Percentiles rank a stretch among this genome's conserved stretches.
Conservation (phyloP, 2,113 vertebrate species). For the Lonchura striata region DNA sequence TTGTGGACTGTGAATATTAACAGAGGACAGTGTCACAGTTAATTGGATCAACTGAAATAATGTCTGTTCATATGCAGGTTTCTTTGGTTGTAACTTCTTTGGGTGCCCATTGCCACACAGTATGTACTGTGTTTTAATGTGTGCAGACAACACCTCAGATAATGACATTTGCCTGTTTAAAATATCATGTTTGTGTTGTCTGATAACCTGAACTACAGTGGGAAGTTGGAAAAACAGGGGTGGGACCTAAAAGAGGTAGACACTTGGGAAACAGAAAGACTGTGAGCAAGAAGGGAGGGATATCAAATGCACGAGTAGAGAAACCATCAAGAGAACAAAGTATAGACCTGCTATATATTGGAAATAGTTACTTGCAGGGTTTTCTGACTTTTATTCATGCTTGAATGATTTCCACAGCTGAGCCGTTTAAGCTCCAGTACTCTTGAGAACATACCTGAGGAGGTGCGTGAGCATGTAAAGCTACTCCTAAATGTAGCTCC, state of each 20-base stretch:
- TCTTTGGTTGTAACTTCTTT: background rate
- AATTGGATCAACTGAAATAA: background rate
- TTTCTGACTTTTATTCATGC: slow-evolving; percentile 27
- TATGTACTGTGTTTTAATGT: background rate
- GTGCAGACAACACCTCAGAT: background rate
- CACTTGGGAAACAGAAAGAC: background rate
- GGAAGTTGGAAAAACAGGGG: background rate
- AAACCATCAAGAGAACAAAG: background rate
- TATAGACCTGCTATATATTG: background rate
- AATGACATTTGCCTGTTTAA: background rate
- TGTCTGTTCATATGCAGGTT: background rate
- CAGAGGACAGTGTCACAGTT: background rate
- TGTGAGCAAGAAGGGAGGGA: background rate
- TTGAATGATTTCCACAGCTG: slow-evolving; percentile 76
- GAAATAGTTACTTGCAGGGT: background rate
- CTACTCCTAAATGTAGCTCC: slow-evolving; percentile 92
- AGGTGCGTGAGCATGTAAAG: slow-evolving; percentile 92
- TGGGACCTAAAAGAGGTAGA: background rate
- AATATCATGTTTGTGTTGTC: background rate
- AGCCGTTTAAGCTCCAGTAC: slow-evolving; percentile 85
- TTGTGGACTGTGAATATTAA: background rate
- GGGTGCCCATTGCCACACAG: background rate
- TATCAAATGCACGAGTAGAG: background rate
- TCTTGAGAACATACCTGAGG: slow-evolving; percentile 88
- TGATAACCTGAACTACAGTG: background rate